phyloP scores from a whole-genome alignment of 1,140 invertebrate species.

The Oppia nitens region DNA sequence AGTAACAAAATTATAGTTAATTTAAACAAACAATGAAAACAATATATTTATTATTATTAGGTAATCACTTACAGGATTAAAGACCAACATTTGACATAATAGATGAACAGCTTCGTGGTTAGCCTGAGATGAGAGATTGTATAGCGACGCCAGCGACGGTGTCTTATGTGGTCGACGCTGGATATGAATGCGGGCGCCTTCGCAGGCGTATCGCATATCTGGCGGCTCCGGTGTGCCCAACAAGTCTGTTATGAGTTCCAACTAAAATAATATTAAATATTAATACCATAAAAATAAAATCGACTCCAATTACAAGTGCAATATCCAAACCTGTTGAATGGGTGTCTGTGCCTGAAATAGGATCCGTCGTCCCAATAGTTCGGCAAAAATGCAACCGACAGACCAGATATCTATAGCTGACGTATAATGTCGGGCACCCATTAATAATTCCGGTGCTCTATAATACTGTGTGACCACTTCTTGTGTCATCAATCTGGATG shows the following conservation, averaged over 20 bases:
- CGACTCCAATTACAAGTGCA: not conserved
- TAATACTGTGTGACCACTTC: slow-evolving; percentile 99
- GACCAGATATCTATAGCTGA: slow-evolving; percentile 95
- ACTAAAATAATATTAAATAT: slow-evolving; percentile 34
- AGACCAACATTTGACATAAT: slow-evolving; percentile 91
- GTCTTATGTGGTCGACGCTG: slow-evolving; percentile 68
- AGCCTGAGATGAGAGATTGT: slow-evolving; percentile 74
- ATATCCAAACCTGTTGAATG: slow-evolving; percentile 57
- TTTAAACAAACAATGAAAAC: not conserved
- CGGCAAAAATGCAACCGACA: slow-evolving; percentile 98
- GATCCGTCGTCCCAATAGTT: slow-evolving; percentile 80
- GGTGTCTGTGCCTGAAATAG: slow-evolving; percentile 92
- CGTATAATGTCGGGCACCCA: slow-evolving; percentile 95
- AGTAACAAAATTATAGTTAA: not conserved
- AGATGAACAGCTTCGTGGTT: slow-evolving; percentile 95
- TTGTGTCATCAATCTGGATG: slow-evolving; percentile 88
- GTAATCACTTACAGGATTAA: slow-evolving; percentile 67
- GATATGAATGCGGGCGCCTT: slow-evolving; percentile 85
- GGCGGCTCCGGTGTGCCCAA: slow-evolving; percentile 80
- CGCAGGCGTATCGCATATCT: slow-evolving; percentile 90
- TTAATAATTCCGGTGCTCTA: slow-evolving; percentile 90
- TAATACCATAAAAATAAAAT: slow-evolving; percentile 1
- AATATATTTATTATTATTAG: not conserved
- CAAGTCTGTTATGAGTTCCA: slow-evolving; percentile 92
- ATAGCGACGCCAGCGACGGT: slow-evolving; percentile 70